Base-by-base conservation (phyloP, 2,113 vertebrate species). In the Macaca nemestrina region DNA sequence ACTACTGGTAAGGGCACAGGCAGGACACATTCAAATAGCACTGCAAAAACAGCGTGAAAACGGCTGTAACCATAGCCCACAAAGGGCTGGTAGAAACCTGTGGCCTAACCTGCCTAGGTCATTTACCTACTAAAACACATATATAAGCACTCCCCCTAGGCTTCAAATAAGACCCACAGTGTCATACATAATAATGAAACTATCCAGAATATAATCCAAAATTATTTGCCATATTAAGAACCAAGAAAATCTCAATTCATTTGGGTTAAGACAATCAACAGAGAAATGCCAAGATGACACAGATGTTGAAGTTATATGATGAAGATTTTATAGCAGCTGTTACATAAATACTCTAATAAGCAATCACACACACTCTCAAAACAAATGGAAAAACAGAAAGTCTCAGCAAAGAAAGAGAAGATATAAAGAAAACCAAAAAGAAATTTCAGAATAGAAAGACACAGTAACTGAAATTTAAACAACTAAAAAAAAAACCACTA, bases 201-300 rank as follows among this genome's bases (percentile, higher is more conserved):
- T 75, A 38, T 10, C 27, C 32, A 95, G 55, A 84, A 52, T 23
- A 57, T 8, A 89, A 86, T 75, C 38, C 38, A n/a, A 79, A 55
- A 78, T 43, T 73, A 75, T 20, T 50, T 79, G 38, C 13, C 30
- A 81, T 23, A 14, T 9, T 17, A 76, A 89, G 45, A 94, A 45
- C 43, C 68, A 95, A 72, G 87, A 94, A 88, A 94, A 92, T 88
- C n/a, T 72, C 80, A 59, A 70, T 45, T 80, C 75, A 9, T 12
- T 2, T 9, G 11, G 61, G 13, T 43, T 90, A 93, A 59, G 64
- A 92, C 40, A 88, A 30, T 45, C 40, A 87, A 64, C 4, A 76
- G 30, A 72, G 1, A 23, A 81, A 52, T 0, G 25, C 8, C 38
- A 67, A 87, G 67, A 81, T 10, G 27, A 78, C 27, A 38, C 67